Base-by-base conservation (phyloP, 2,797 vertebrate species). In the Sternarchorhynchus goeldii region DNA sequence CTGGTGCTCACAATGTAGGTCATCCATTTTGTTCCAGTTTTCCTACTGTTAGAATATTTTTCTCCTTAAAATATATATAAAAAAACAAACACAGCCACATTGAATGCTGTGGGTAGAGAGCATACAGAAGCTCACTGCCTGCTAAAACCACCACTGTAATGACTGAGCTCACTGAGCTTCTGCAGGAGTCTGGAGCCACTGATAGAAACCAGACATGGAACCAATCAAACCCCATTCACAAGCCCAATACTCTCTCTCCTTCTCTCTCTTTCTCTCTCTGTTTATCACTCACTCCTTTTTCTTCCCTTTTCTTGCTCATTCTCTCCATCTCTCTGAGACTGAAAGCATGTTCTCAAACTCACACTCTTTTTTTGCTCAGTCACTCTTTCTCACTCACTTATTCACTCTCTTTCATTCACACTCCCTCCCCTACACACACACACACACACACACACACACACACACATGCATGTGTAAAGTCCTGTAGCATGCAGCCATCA, bases 171-270 rank as follows among this genome's bases (percentile, higher is more conserved):
- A 39, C 34, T 56, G 20, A 39, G n/a, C 34, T 45, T 76, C 21
- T 68, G 64, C 74, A 76, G 74, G 34, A 76, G 56, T 21, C 64
- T 45, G 75, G 55, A 76, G 57, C 16, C 64, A 60, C 56, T 68
- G 75, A 76, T 21, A 45, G 34, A 76, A 59, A 59, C 64, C 75
- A 76, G 75, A 59, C 14, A 14, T 50, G 75, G 25, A 68, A 68
- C 55, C 65, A 76, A 68, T 76, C 75, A 76, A 10, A 32, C 36
- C 45, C 39, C 55, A 76, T 76, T 76, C 64, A 60, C 62, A 75
- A 56, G 2, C 29, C 50, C 29, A 66, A 10, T 31, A 57, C 6
- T 6, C 58, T 60, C 58, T 60, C 20, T 29, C 58, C 25, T 20
- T 29, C 21, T 60, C 58, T 25, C 58, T 25, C 58, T 60, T 20